These are phyloP conservation scores for Lottia gigantea DNA, from an alignment of 2,888 invertebrate genomes.

Conservation along the genomic window DNA sequence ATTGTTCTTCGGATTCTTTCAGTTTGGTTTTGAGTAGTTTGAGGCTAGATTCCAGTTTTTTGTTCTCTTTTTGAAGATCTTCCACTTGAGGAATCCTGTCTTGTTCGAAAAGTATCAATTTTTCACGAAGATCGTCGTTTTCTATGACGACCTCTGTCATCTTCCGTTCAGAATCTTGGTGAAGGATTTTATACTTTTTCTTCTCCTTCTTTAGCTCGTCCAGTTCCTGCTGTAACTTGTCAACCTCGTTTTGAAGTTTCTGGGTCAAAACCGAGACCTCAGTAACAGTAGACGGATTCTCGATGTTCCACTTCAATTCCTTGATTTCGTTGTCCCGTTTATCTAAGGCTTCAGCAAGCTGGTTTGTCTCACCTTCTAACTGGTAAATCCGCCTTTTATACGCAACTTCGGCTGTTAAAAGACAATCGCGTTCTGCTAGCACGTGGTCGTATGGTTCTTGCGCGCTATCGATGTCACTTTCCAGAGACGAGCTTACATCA, in stretches of 20 bases:
- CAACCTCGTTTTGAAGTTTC: slow-evolving; percentile 16
- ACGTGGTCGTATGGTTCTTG: slow-evolving; percentile 45
- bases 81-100: neutral
- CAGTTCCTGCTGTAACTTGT: slow-evolving; percentile 12
- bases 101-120: slow-evolving; percentile 7
- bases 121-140: slow-evolving; percentile 26
- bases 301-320: slow-evolving; percentile 38
- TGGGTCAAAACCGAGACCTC: neutral
- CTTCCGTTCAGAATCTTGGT: slow-evolving; percentile 29
- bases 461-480: neutral
- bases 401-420: slow-evolving; percentile 44
- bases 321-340: slow-evolving; percentile 46
- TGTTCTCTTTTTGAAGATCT: slow-evolving; percentile 34
- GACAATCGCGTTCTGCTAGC: slow-evolving; percentile 45
- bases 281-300: slow-evolving; percentile 18
- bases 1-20: slow-evolving; percentile 2
- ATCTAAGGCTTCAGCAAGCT: slow-evolving; percentile 47
- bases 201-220: slow-evolving; percentile 16
- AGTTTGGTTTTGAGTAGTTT: slow-evolving; percentile 27
- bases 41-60: slow-evolving; percentile 32
- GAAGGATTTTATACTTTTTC: neutral
- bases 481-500: neutral
- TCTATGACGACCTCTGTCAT: slow-evolving; percentile 34
- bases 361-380: slow-evolving; percentile 54
- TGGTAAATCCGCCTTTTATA: slow-evolving; percentile 52